Evolutionary conservation across 2,888 invertebrate species (phyloP), one percentile per base, ranked within the genome.

Genomic region (Anodontia alba): DNA sequence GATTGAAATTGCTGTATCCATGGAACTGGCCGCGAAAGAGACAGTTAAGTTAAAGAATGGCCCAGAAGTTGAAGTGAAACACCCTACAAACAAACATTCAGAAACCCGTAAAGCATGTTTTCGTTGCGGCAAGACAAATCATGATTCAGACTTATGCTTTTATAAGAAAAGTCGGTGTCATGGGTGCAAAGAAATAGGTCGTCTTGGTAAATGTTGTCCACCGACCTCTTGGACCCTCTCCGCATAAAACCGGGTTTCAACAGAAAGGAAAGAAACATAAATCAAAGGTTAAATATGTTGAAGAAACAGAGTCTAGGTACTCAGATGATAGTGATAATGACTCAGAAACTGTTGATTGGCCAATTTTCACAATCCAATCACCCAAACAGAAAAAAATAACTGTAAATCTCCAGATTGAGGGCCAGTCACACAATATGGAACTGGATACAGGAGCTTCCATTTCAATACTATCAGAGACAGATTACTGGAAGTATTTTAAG

Each of bases 381-480:
- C n/a, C 49, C 42, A 26, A 33, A 26, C 29, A 54, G 15, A 31
- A 12, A 33, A 36, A 57, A 73, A 57, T 36, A 15, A 46, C 29
- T n/a, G 36, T 67, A 10, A 38, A 36, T 67, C 54, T 62, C 12
- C 29, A 31, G 7, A 66, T 83, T 33, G 75, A 73, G 20, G 76
- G 77, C 0, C 38, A 42, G 15, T 5, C 42, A 8, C 23, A 33
- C 1, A 36, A 66, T 8, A 81, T 81, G 78, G 78, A 84, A 73
- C 67, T 84, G 12, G 84, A 79, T 43, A 82, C 78, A 43, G 76
- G 76, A 10, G 49, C 78, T 49, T 76, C 73, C 1, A 23, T 73
- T 1, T 68, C 72, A 26, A 46, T 82, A 0, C 46, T 82, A 1
- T 75, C 68, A 23, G 69, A 74, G 26, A 26, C 36, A 8, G 73